A percentile compares a stretch with the other conserved stretches of the same genome.
These are phyloP conservation scores for Mustelus asterias DNA, from an alignment of 2,113 vertebrate species.

Conservation along the genomic window DNA sequence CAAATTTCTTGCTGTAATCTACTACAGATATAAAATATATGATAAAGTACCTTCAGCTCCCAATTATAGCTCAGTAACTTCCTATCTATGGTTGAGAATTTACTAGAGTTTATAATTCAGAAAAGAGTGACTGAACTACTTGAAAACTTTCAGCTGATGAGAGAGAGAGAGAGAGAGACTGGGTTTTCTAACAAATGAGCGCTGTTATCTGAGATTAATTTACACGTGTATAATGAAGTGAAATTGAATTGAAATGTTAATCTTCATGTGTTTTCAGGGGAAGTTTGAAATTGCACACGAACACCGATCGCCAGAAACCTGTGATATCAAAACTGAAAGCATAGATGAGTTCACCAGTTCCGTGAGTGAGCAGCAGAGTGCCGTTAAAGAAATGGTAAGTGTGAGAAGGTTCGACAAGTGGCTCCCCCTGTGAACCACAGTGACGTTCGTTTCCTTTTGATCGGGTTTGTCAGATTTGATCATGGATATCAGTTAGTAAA, in stretches of 20 bases:
- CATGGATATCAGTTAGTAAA: background rate
- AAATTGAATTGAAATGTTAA: background rate
- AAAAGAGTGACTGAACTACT: too few species aligned
- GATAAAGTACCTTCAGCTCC: background rate
- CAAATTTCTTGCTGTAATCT: background rate
- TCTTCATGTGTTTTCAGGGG: slow-evolving; percentile 48
- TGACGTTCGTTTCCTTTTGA: background rate
- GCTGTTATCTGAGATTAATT: too few species aligned
- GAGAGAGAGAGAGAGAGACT: background rate
- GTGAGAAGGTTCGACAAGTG: background rate
- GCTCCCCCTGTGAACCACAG: background rate
- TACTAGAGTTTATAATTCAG: background rate
- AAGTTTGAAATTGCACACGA: slow-evolving; percentile 50
- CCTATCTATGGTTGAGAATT: background rate
- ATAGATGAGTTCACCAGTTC: slow-evolving; percentile 49
- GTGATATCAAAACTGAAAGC: slow-evolving; percentile 47
- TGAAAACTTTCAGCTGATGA: background rate
- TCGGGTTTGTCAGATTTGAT: too few species aligned
- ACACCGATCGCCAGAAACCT: slow-evolving; percentile 50
- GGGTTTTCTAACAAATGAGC: too few species aligned
- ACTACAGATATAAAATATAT: background rate
- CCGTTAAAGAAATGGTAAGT: slow-evolving; percentile 70
- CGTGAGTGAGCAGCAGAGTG: slow-evolving; percentile 65
- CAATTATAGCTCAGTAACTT: background rate
- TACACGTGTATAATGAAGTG: too few species aligned